A percentile compares a stretch with the other conserved stretches of the same genome.
phyloP scores from a whole-genome alignment of 2,113 vertebrate genomes.

The Solenodon paradoxus region DNA sequence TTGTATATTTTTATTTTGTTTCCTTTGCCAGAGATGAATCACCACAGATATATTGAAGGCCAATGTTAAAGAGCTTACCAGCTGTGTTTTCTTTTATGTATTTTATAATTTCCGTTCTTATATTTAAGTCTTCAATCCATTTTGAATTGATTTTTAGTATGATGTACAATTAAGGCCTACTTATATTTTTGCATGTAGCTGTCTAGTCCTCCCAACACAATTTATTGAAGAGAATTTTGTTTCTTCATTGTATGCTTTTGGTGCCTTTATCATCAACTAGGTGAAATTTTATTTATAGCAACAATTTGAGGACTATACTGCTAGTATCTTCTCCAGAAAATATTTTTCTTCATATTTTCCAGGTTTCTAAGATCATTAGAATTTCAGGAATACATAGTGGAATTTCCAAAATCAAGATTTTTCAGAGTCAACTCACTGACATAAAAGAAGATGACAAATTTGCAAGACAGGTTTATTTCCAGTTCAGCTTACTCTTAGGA shows the following conservation, averaged over 20 bases:
- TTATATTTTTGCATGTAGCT: neutral
- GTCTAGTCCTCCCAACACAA: neutral
- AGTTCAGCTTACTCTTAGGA: neutral
- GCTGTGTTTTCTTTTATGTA: neutral
- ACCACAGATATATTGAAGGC: neutral
- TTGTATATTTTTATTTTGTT: neutral
- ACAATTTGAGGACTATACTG: neutral
- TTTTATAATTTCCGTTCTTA: neutral
- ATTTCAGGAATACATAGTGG: neutral
- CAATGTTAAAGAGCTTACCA: neutral
- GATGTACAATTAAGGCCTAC: neutral
- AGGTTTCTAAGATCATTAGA: neutral
- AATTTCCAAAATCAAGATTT: slow-evolving; percentile 3
- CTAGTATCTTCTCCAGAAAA: neutral
- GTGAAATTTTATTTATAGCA: neutral
- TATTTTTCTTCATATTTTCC: neutral
- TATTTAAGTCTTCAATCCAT: neutral
- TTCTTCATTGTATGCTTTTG: neutral
- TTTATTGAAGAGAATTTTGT: neutral
- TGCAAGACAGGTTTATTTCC: neutral
- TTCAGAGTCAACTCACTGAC: neutral
- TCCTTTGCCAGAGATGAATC: neutral
- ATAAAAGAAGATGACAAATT: neutral
- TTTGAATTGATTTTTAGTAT: neutral
- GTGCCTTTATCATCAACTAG: neutral